Base-by-base conservation (phyloP, 2,888 invertebrate genomes). In the Schizaphis graminum region DNA sequence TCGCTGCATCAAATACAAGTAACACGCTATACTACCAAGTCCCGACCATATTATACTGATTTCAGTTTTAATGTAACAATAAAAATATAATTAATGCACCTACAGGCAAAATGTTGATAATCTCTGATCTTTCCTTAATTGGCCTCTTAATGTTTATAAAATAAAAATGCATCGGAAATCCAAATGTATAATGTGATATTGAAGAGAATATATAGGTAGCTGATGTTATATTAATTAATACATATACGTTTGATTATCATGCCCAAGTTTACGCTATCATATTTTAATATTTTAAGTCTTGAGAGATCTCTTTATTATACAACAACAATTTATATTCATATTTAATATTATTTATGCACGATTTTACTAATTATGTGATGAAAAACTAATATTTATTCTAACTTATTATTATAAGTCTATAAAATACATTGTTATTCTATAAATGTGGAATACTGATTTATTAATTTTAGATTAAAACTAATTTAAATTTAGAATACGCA, bases 111-210 rank as follows among this genome's bases (percentile, higher is more conserved):
- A 41, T 85, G 57, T 85, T 44, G 93, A 93, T 93, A 93, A 89
- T 85, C 85, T 90, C 61, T 93, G 89, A 93, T 35, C 89, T 93
- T 90, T 89, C 47, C 47, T 89, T 26, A 44, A 85, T 24, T 93
- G 93, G 90, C 93, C 57, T 93, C 47, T 90, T 90, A 61, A 93
- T 56, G 44, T 89, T 89, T 24, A 53, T 67, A 49, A 86, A 92
- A 87, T n/a, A 87, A 84, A 53, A 84, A 87, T 53, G 11, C 49
- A 47, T 47, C 7, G 41, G 44, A 35, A 86, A 86, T 88, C 85
- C 47, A 86, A 28, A 86, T 77, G 47, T 86, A 57, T 24, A 87
- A 61, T 56, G n/a, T 28, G 44, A 41, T 85, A 28, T 89, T 56
- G 47, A 77, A 35, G 35, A 53, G 44, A 57, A 26, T 56, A n/a